Evolutionary conservation across 2,888 invertebrate species (phyloP).

Genomic region (Xanthorhoe designata): DNA sequence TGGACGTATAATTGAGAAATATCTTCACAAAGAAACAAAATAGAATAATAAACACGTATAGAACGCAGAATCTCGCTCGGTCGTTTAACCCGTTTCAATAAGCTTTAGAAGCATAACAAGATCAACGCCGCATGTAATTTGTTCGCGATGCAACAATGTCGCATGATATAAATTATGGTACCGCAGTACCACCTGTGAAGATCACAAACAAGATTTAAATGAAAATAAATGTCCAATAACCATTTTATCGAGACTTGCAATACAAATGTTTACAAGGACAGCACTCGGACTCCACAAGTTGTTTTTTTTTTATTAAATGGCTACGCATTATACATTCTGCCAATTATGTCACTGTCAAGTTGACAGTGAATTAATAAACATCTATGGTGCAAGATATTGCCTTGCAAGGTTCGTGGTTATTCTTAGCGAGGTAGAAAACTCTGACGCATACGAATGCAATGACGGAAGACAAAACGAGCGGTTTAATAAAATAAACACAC

Average conservation of each 20-base stretch:
- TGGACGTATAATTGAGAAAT: constrained; percentile 39
- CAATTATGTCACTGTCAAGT: neutral
- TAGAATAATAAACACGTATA: constrained; percentile 6
- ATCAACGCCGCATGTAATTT: constrained; percentile 42
- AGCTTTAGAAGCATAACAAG: constrained; percentile 36
- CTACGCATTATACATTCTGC: neutral
- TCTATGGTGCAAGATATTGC: neutral
- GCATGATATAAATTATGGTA: constrained; percentile 44
- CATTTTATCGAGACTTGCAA: constrained; percentile 30
- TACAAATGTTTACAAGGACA: constrained; percentile 32
- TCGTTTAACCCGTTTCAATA: constrained; percentile 33
- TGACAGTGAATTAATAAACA: neutral
- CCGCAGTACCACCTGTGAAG: constrained; percentile 40
- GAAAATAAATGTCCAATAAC: constrained; percentile 21
- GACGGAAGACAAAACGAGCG: constrained; percentile 58
- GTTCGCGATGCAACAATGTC: constrained; percentile 48
- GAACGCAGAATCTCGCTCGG: constrained; percentile 17
- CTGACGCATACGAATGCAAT: constrained; percentile 53
- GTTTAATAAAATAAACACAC: constrained; percentile 60
- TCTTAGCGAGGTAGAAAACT: constrained; percentile 53
- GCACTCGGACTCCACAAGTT: constrained; percentile 40
- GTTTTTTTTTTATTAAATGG: constrained; percentile 3
- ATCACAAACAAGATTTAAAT: constrained; percentile 27
- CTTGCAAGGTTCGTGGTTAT: constrained; percentile 33
- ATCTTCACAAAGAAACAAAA: constrained; percentile 34